Conservation (phyloP, 2,797 vertebrate genomes). For the Anolis apletophallus region DNA sequence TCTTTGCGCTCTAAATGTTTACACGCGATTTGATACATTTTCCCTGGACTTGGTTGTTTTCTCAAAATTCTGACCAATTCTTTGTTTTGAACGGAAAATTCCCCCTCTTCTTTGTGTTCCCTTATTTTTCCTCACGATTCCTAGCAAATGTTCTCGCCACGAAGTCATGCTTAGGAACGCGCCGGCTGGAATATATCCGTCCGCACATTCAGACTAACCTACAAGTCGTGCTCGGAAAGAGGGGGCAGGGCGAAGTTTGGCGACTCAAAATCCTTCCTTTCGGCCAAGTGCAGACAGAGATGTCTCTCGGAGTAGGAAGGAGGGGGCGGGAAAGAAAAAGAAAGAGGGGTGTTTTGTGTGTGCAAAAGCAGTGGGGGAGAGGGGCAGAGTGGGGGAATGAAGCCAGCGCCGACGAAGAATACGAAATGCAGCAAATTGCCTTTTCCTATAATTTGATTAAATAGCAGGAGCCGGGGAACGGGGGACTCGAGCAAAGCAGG, state of each 20-base stretch:
- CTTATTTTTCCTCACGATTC: too few species aligned
- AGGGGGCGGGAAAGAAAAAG: not conserved
- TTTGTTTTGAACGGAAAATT: too few species aligned
- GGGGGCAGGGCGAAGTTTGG: not conserved
- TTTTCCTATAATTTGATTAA: slow-evolving; percentile 94
- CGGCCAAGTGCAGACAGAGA: not conserved
- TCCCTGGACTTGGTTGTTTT: too few species aligned
- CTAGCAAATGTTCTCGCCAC: too few species aligned
- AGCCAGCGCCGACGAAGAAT: slow-evolving; percentile 21
- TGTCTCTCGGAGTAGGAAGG: not conserved
- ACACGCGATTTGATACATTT: too few species aligned
- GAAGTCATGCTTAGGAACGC: too few species aligned
- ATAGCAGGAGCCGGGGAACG: slow-evolving; percentile 85
- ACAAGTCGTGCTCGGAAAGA: too few species aligned
- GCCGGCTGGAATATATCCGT: too few species aligned
- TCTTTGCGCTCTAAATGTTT: too few species aligned
- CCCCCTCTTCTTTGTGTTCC: too few species aligned
- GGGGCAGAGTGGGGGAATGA: slow-evolving; percentile 24
- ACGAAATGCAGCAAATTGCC: slow-evolving; percentile 80
- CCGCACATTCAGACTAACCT: too few species aligned
- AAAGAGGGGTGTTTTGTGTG: not conserved
- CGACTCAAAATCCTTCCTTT: not conserved
- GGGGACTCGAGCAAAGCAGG: slow-evolving; percentile 88
- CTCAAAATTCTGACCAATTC: too few species aligned
- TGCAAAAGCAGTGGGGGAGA: not conserved